Evolutionary conservation across 2,113 vertebrate genomes (phyloP).

Genomic region (Laterallus jamaicensis): DNA sequence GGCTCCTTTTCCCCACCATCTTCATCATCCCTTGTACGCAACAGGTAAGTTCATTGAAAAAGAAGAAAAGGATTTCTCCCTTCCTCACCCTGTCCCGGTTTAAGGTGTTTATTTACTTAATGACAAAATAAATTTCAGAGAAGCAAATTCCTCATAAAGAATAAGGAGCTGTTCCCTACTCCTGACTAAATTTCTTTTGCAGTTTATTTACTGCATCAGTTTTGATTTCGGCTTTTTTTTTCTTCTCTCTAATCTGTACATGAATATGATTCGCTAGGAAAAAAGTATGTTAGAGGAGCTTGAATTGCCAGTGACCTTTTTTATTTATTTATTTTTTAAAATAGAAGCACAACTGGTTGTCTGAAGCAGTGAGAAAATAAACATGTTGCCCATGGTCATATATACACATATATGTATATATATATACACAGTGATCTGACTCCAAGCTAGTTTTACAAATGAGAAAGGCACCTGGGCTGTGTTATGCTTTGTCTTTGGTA

Average conservation of each 20-base stretch:
- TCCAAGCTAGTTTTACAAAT: neutral
- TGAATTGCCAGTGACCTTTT: neutral
- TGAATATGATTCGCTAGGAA: neutral
- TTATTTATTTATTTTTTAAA: neutral
- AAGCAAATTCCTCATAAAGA: neutral
- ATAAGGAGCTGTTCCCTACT: conserved; percentile 31
- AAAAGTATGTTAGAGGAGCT: neutral
- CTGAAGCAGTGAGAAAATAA: neutral
- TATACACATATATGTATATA: neutral
- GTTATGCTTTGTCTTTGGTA: neutral
- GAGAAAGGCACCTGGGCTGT: neutral
- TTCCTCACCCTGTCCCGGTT: neutral
- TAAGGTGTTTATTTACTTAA: conserved; percentile 15
- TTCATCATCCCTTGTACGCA: conserved; percentile 79
- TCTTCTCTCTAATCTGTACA: neutral
- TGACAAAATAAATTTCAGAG: neutral
- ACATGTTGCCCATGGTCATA: neutral
- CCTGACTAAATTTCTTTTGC: conserved; percentile 2
- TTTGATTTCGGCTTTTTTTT: neutral
- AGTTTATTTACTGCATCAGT: neutral
- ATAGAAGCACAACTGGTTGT: neutral
- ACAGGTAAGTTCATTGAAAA: conserved; percentile 82
- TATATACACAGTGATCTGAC: neutral
- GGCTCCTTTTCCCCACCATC: conserved; percentile 72
- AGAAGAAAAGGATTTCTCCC: conserved; percentile 5